Percentiles rank a stretch among this genome's conserved stretches.
phyloP scores from a whole-genome alignment of 2,888 invertebrate genomes.

The Drosophila recens region DNA sequence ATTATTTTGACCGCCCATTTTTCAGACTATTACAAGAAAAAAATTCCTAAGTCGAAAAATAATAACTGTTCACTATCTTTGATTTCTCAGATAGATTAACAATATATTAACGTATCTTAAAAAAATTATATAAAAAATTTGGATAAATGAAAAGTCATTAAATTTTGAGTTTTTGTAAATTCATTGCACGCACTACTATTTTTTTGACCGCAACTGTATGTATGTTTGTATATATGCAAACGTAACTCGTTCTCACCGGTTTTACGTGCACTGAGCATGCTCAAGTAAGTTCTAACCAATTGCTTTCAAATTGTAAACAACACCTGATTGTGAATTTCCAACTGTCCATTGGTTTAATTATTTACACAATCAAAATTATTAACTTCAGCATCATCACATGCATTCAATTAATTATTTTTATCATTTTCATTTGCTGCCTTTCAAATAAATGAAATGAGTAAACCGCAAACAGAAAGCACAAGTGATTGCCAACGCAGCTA shows the following conservation, averaged over 20 bases:
- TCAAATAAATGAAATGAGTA: conserved; percentile 66
- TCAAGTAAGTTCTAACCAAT: conserved; percentile 61
- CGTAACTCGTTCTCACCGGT: conserved; percentile 62
- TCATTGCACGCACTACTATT: too few relatives aligned
- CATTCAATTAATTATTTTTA: conserved; percentile 56
- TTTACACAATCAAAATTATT: conserved; percentile 25
- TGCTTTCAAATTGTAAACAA: conserved; percentile 29
- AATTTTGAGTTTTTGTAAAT: too few relatives aligned
- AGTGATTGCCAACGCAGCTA: conserved; percentile 57
- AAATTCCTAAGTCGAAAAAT: too few relatives aligned
- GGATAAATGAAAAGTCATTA: too few relatives aligned
- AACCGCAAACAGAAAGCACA: conserved; percentile 50
- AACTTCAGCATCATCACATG: conserved; percentile 31
- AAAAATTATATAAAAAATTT: too few relatives aligned
- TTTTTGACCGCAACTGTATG: too few relatives aligned
- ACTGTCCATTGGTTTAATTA: conserved; percentile 26
- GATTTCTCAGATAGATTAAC: too few relatives aligned
- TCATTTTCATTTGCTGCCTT: conserved; percentile 27
- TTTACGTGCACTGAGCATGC: conserved; percentile 65
- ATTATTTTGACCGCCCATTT: too few relatives aligned
- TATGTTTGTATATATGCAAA: conserved; percentile 1
- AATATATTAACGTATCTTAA: too few relatives aligned
- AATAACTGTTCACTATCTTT: too few relatives aligned
- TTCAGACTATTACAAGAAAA: too few relatives aligned
- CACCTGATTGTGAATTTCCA: conserved; percentile 54